Evolutionary conservation across 1,140 invertebrate genomes (phyloP), one percentile per base, ranked within the genome.

Genomic region (Cydia pomonella): DNA sequence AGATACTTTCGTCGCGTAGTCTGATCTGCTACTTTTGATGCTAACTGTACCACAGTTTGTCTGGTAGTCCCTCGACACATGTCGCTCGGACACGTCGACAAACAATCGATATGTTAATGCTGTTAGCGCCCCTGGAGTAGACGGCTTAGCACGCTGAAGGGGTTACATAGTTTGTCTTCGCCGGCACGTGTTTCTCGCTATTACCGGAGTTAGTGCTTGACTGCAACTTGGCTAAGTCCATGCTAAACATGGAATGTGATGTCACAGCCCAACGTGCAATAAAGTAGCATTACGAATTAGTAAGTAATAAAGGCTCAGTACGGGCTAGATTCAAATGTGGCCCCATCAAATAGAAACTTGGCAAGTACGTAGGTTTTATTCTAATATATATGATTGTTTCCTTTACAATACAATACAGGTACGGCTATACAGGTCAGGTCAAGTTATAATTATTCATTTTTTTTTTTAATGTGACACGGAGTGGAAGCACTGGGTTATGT

Each of bases 51-150:
- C 33, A 10, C 33, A 38, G 33, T 38, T 50, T 50, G 47, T n/a
- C 47, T 12, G 16, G 2, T 4, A 23, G 21, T 59, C 53, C 53
- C 53, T 59, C 53, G 53, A 59, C 53, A 59, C 53, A 59, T 59
- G 53, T 59, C 53, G 53, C 16, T 59, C 7, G 53, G 21, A 59
- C 53, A 59, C 53, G 53, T 59, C 53, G 53, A 23, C 53, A 59
- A 59, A 59, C 53, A 59, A 59, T 59, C 53, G 53, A 59, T 59
- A 59, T 59, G 53, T 59, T 59, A 59, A 59, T 59, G 53, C 53
- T 23, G 53, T 59, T 23, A 59, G 21, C 53, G 53, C 53, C 53
- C 53, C 53, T n/a, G n/a, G 53, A 59, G 53, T 12, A 59, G 53
- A 0, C 41, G 41, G 47, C 47, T 50, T 50, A 50, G 16, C 16